Percentiles rank a stretch among this genome's conserved stretches.
These are phyloP conservation scores for Alligator sinensis DNA, from an alignment of 2,113 vertebrate species.

Conservation along the genomic window DNA sequence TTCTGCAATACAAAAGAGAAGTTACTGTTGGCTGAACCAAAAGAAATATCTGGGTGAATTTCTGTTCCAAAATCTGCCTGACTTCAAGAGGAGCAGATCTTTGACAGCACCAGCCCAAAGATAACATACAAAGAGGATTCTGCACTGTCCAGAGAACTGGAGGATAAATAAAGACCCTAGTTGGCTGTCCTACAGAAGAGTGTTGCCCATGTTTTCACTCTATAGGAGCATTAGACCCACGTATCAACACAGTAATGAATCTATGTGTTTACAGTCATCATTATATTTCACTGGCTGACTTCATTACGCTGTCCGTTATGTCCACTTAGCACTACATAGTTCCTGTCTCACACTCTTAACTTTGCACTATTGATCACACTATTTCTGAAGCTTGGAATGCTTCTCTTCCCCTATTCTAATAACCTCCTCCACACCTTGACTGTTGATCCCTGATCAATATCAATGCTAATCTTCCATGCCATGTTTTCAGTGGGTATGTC, in stretches of 20 bases:
- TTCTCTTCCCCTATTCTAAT: background rate
- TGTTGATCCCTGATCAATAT: background rate
- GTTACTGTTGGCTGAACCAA: background rate
- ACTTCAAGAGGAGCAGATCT: background rate
- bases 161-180: background rate
- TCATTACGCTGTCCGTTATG: background rate
- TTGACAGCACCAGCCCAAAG: background rate
- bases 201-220: background rate
- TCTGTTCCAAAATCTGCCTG: background rate
- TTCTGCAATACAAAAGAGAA: background rate
- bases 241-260: background rate
- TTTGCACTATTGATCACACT: background rate
- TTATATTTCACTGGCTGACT: background rate
- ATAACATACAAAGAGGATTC: background rate
- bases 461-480: background rate
- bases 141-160: background rate
- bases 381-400: background rate
- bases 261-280: background rate
- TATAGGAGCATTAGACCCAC: background rate
- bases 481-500: background rate
- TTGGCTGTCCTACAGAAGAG: accelerated
- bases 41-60: background rate
- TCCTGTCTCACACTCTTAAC: background rate
- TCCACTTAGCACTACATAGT: background rate
- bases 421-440: background rate